Base-by-base conservation (phyloP, 2,113 vertebrate species). In the Hippocampus comes region DNA sequence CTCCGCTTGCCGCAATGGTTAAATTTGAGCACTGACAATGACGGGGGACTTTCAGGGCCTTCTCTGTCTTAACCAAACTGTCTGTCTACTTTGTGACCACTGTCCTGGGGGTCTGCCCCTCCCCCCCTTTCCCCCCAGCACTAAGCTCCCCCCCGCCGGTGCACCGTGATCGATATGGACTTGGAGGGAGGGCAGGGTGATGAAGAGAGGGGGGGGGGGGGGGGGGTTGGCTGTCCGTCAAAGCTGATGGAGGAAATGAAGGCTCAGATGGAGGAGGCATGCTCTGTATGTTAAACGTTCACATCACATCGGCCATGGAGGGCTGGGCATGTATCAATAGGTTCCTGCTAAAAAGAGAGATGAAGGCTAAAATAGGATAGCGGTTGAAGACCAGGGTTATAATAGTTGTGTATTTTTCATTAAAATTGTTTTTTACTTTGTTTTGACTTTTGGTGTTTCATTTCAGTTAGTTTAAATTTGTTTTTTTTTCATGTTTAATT, bases 251-350 rank as follows among this genome's bases (percentile, higher is more conserved):
- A 79, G 82, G 86, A 92, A 92, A 92, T 90, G 86, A 91, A 90
- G 86, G 87, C 85, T 82, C 78, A 75, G 87, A 90, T 87, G 87
- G 90, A 88, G 85, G 86, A 91, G 88, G 88, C 86, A 90, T 90
- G 88, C 90, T 87, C 87, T 90, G 92, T 89, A 90, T 91, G 91
- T 93, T 91, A 93, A 92, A 91, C 83, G 82, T 75, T 61, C 75
- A 72, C 76, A 84, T 86, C 86, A 86, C 43, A 46, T 2, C 83
- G 82, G 82, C 79, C 84, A 82, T 67, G 69, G 49, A 77, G 71
- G 7, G 78, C 30, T 51, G 69, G 76, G 83, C 78, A 85, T 82
- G 86, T 92, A 92, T 89, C 89, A 90, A 89, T 88, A 88, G 82
- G 84, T 79, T 76, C 75, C 78, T 82, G 83, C 78, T 86, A 81